Percentiles rank a stretch among this genome's conserved stretches.
phyloP scores from a whole-genome alignment of 2,113 vertebrate genomes.

The Siphamia tubifer region DNA sequence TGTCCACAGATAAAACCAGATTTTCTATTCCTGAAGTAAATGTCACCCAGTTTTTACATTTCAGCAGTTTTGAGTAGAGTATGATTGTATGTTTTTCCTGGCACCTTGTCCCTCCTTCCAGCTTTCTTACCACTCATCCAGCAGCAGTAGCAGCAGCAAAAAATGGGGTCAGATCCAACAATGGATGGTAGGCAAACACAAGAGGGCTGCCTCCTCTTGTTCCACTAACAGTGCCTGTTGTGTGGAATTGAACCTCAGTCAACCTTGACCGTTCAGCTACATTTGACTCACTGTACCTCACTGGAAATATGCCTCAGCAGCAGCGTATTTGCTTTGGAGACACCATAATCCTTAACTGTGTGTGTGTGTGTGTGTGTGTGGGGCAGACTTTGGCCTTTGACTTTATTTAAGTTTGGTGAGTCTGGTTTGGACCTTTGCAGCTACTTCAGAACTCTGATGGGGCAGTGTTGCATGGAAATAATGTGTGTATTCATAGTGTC shows the following conservation, averaged over 20 bases:
- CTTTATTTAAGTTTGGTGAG: constrained; percentile 48
- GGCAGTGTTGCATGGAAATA: constrained; percentile 39
- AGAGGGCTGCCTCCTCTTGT: constrained; percentile 42
- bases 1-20: constrained; percentile 55
- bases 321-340: constrained; percentile 68
- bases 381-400: constrained; percentile 39
- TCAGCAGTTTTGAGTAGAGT: constrained; percentile 50
- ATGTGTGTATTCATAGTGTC: constrained; percentile 7
- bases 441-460: constrained; percentile 9
- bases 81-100: constrained; percentile 67
- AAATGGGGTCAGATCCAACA: constrained; percentile 98
- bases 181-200: constrained; percentile 92
- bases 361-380: too few species aligned
- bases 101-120: constrained; percentile 72
- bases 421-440: constrained; percentile 27
- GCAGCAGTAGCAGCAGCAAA: constrained; percentile 81
- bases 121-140: constrained; percentile 86
- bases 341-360: constrained; percentile 34
- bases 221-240: constrained; percentile 62
- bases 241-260: constrained; percentile 47
- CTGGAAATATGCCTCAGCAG: constrained; percentile 46
- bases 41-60: constrained; percentile 28
- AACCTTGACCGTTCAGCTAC: constrained; percentile 40
- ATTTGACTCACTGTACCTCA: constrained; percentile 53
- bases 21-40: constrained; percentile 48